phyloP scores from a whole-genome alignment of 2,797 vertebrate species.

The Bradypodion pumilum region DNA sequence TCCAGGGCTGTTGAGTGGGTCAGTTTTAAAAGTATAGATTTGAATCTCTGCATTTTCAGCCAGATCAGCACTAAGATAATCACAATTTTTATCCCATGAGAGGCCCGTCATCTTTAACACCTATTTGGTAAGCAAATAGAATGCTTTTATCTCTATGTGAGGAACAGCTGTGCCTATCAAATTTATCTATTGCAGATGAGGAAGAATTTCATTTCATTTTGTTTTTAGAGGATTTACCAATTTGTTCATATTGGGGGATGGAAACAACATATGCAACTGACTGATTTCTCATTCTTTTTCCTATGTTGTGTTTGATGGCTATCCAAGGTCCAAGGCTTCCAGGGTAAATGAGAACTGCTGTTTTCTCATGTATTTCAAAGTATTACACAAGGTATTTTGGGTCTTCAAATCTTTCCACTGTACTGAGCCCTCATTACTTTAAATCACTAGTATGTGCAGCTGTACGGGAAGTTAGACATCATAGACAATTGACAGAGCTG shows the following conservation, averaged over 20 bases:
- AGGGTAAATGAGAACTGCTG: not conserved
- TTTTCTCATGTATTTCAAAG: not conserved
- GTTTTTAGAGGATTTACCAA: not conserved
- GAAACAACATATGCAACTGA: not conserved
- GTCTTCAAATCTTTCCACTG: not conserved
- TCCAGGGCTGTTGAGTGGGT: not conserved
- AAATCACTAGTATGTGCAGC: not conserved
- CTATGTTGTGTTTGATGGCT: no score
- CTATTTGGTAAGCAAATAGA: not conserved
- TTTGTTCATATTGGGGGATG: not conserved
- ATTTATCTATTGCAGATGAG: not conserved
- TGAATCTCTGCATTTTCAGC: not conserved
- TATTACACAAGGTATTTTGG: not conserved
- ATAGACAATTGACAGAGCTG: not conserved
- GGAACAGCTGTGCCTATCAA: not conserved
- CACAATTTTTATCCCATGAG: not conserved
- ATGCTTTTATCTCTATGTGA: not conserved
- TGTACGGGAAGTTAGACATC: not conserved
- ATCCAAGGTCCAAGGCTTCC: not conserved
- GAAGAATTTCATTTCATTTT: not conserved
- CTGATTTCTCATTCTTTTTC: not conserved
- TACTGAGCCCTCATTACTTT: not conserved
- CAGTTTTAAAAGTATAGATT: not conserved
- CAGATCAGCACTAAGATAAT: not conserved
- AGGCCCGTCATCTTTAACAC: not conserved